Evolutionary conservation across 2,113 vertebrate species (phyloP).

Genomic region (Reinhardtius hippoglossoides): DNA sequence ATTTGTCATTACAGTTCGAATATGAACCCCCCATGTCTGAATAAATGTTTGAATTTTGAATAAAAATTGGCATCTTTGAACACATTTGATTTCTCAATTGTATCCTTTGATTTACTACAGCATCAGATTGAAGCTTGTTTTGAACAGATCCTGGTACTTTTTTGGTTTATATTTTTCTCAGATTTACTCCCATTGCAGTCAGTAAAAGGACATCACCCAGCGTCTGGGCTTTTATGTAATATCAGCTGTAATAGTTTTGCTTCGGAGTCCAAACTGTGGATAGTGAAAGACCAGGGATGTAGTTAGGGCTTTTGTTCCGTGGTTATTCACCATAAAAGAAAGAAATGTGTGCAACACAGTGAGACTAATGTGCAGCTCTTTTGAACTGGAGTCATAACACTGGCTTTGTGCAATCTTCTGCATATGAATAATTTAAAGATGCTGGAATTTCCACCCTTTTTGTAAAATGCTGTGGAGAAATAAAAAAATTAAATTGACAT

Average conservation of each 20-base stretch:
- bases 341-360: constrained; percentile 1
- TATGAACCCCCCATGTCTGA: no score
- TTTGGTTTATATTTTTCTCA: not conserved
- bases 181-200: constrained; percentile 17
- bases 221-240: constrained; percentile 31
- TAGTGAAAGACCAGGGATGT: not conserved
- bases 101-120: no score
- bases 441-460: constrained; percentile 26
- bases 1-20: no score
- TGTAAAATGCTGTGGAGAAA: constrained; percentile 31
- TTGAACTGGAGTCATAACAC: constrained; percentile 55
- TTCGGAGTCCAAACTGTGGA: not conserved
- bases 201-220: constrained; percentile 3
- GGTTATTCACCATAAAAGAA: constrained; percentile 32
- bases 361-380: constrained; percentile 22
- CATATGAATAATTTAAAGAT: constrained; percentile 67
- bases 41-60: no score
- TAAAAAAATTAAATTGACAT: not conserved
- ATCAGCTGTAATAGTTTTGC: constrained; percentile 11
- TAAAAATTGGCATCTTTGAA: no score
- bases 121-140: not conserved
- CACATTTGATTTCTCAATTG: no score
- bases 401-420: constrained; percentile 45
- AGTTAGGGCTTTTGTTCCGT: constrained; percentile 51
- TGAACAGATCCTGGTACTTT: not conserved